Conservation (phyloP, 2,113 vertebrate species). For the Rutilus rutilus region DNA sequence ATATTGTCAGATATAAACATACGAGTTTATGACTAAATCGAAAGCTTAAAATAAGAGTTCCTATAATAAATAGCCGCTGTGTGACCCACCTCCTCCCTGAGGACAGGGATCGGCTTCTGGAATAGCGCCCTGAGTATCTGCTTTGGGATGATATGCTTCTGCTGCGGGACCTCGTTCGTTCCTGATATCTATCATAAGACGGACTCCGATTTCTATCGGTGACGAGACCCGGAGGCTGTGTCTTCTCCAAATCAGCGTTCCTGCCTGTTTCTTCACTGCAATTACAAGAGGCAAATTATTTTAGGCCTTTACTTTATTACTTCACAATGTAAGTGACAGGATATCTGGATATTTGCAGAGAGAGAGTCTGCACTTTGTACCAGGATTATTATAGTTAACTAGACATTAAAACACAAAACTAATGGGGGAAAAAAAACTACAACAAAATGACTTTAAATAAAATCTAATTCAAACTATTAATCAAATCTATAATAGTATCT, state of each 20-base stretch:
- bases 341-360: not conserved
- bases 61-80: not conserved
- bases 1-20: slow-evolving; percentile 15
- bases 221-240: not conserved
- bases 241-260: slow-evolving; percentile 12
- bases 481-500: too few species aligned
- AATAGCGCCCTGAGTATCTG: slow-evolving; percentile 77
- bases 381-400: not conserved
- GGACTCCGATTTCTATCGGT: slow-evolving; percentile 24
- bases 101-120: slow-evolving; percentile 83
- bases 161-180: slow-evolving; percentile 68
- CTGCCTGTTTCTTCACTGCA: slow-evolving; percentile 46
- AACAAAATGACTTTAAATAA: too few species aligned
- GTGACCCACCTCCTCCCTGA: slow-evolving; percentile 77
- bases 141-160: slow-evolving; percentile 78
- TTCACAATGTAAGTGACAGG: too few species aligned
- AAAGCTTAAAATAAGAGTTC: not conserved
- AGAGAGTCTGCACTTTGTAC: not conserved
- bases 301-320: not conserved
- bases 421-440: too few species aligned
- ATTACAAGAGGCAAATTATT: not conserved
- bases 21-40: not conserved
- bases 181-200: not conserved
- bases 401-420: too few species aligned
- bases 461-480: too few species aligned